phyloP scores from a whole-genome alignment of 2,113 vertebrate species.

The Perognathus longimembris region DNA sequence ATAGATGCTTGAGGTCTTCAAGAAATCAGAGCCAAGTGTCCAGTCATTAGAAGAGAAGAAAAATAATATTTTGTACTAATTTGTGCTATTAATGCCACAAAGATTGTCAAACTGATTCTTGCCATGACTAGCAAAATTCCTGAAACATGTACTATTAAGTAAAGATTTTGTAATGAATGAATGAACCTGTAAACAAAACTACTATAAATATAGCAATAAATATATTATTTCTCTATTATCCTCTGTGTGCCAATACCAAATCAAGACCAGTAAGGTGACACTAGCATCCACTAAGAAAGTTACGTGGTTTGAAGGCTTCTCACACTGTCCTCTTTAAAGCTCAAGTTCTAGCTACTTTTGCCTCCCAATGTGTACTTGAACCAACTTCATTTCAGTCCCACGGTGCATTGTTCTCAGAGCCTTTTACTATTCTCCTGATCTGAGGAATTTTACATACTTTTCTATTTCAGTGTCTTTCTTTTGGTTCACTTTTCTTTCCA shows the following conservation, averaged over 20 bases:
- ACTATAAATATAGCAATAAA: constrained; percentile 15
- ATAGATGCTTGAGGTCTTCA: constrained; percentile 22
- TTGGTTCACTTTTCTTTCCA: not conserved
- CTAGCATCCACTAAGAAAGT: not conserved
- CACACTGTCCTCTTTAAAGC: not conserved
- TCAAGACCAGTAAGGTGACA: constrained; percentile 9
- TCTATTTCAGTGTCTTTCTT: constrained; percentile 10
- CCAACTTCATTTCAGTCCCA: not conserved
- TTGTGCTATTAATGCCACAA: not conserved
- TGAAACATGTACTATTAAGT: too few relatives aligned
- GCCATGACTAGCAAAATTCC: not conserved
- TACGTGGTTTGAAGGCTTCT: not conserved
- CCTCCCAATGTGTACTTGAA: not conserved
- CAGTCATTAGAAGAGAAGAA: not conserved
- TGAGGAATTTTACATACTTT: not conserved
- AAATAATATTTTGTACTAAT: not conserved
- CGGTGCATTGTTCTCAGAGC: not conserved
- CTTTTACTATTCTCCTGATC: not conserved
- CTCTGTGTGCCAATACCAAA: not conserved
- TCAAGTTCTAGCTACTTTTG: not conserved
- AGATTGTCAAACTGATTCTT: constrained; percentile 20
- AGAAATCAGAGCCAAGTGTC: not conserved
- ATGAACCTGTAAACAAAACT: not conserved
- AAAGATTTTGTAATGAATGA: constrained; percentile 19
- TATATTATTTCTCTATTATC: not conserved